Percentiles rank a stretch among this genome's conserved stretches.
These are phyloP conservation scores for Sclerodermus sp. DNA, from an alignment of 2,888 invertebrate species.

Conservation along the genomic window DNA sequence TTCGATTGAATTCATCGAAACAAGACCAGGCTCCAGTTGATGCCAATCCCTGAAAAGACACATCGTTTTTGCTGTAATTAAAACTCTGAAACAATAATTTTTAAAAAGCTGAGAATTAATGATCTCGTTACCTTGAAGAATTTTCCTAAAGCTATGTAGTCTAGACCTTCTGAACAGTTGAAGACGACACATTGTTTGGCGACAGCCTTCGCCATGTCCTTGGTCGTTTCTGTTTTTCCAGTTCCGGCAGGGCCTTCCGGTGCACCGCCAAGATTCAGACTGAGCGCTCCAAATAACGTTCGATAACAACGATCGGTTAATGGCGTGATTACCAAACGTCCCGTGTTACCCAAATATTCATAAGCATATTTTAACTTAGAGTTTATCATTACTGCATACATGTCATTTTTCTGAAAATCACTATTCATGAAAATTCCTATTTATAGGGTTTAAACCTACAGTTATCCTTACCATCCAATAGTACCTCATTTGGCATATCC, in stretches of 20 bases:
- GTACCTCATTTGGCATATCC: conserved; percentile 85
- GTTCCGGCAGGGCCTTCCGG: conserved; percentile 65
- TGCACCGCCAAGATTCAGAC: conserved; percentile 62
- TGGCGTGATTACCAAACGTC: conserved; percentile 88
- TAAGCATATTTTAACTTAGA: conserved; percentile 69
- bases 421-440: too few species aligned
- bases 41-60: conserved; percentile 57
- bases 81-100: too few species aligned
- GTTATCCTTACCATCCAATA: conserved; percentile 86
- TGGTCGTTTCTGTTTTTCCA: conserved; percentile 66
- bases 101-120: not conserved
- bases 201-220: conserved; percentile 69
- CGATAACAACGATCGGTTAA: conserved; percentile 87
- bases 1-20: conserved; percentile 67
- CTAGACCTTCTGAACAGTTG: conserved; percentile 69
- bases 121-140: conserved; percentile 57
- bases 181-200: conserved; percentile 71
- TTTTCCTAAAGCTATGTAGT: conserved; percentile 68
- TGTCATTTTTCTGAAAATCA: conserved; percentile 59
- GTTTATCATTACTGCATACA: conserved; percentile 63
- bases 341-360: conserved; percentile 90
- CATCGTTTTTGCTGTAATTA: too few species aligned
- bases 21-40: conserved; percentile 65
- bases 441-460: too few species aligned
- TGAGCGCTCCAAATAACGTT: conserved; percentile 66